phyloP scores from a whole-genome alignment of 2,888 invertebrate genomes.

The Drosophila maculinotata region DNA sequence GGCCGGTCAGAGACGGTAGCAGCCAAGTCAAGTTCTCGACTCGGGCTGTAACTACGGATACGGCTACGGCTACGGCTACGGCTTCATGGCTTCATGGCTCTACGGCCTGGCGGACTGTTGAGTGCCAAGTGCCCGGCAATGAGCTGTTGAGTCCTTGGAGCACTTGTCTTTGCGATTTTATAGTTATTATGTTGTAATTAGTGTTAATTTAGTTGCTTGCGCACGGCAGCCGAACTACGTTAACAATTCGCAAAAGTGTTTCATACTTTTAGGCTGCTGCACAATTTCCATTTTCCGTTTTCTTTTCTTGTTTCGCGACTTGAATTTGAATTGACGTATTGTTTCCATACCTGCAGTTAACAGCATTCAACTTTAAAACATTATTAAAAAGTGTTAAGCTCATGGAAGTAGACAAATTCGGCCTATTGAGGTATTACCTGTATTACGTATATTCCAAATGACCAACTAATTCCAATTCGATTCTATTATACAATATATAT shows the following conservation, averaged over 20 bases:
- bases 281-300: conserved; percentile 1
- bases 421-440: no score
- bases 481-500: no score
- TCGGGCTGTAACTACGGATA: conserved; percentile 2
- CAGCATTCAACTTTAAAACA: neutral
- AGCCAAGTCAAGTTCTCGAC: conserved; percentile 56
- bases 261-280: conserved; percentile 32
- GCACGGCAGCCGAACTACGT: conserved; percentile 8
- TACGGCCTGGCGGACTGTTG: conserved; percentile 36
- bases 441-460: no score
- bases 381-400: neutral
- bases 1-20: neutral
- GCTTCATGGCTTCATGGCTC: neutral
- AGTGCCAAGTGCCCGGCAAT: conserved; percentile 67
- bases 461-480: no score
- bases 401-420: neutral
- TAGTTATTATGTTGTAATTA: conserved; percentile 78
- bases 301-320: neutral
- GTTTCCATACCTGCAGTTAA: neutral
- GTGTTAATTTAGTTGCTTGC: conserved; percentile 68
- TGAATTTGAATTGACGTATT: conserved; percentile 1
- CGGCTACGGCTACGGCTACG: no score
- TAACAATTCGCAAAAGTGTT: conserved; percentile 31
- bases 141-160: conserved; percentile 69
- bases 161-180: conserved; percentile 72